Evolutionary conservation across 2,797 vertebrate genomes (phyloP).

Genomic region (Phaenicophaeus curvirostris): DNA sequence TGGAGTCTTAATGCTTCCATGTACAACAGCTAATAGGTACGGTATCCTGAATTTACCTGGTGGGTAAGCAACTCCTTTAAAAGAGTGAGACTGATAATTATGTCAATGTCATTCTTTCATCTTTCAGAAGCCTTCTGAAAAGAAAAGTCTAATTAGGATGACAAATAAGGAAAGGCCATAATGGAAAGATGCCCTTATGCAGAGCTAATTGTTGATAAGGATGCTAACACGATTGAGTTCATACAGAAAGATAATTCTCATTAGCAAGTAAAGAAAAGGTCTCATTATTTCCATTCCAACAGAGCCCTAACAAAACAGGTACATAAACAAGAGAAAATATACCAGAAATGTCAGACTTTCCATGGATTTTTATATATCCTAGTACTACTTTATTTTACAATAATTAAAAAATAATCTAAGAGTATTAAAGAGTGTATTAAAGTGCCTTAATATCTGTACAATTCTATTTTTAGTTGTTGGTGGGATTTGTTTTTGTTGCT

Average conservation of each 20-base stretch:
- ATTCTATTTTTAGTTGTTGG: background rate
- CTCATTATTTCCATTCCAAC: background rate
- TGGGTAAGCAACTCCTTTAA: background rate
- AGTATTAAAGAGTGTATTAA: background rate
- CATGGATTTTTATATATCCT: too few species aligned
- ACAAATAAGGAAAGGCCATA: background rate
- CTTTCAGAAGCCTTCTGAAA: background rate
- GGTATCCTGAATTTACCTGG: background rate
- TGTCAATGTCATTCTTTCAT: constrained; percentile 1
- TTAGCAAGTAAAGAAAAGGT: background rate
- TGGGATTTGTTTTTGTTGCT: background rate
- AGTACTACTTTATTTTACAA: background rate
- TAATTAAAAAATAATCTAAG: background rate
- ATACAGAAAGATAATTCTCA: background rate
- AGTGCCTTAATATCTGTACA: background rate
- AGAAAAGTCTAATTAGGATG: constrained; percentile 12
- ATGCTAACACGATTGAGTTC: background rate
- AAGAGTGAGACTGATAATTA: background rate
- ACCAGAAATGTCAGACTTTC: background rate
- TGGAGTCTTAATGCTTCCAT: background rate
- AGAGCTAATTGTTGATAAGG: background rate
- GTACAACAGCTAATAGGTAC: background rate
- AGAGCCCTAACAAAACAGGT: background rate
- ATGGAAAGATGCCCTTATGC: background rate
- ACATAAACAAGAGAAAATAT: background rate